Evolutionary conservation across 1,140 invertebrate species (phyloP).

Genomic region (Linepithema humile): DNA sequence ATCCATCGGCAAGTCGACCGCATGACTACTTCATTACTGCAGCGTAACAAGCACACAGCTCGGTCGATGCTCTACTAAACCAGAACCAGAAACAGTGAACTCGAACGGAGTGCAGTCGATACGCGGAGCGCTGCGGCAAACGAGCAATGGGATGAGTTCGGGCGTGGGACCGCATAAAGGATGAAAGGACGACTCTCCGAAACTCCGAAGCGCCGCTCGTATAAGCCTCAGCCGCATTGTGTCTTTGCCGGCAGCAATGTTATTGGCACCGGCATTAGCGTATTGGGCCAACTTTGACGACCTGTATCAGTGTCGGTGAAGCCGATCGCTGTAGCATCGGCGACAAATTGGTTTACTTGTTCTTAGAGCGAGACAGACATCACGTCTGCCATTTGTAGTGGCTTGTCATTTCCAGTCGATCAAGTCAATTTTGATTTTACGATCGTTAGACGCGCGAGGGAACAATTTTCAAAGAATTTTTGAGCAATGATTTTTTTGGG

Average conservation of each 20-base stretch:
- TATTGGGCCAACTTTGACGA: constrained; percentile 41
- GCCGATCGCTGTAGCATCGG: neutral
- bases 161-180: constrained; percentile 45
- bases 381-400: neutral
- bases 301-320: constrained; percentile 5
- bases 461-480: neutral
- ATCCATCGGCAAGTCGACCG: constrained; percentile 43
- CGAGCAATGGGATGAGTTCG: constrained; percentile 18
- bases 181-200: constrained; percentile 60
- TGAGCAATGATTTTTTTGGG: neutral
- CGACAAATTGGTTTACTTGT: constrained; percentile 53
- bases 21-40: constrained; percentile 54
- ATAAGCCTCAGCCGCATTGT: constrained; percentile 41
- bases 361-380: constrained; percentile 36
- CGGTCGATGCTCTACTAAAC: constrained; percentile 49
- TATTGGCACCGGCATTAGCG: constrained; percentile 49
- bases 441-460: neutral
- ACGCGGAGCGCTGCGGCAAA: neutral
- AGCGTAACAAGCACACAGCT: constrained; percentile 26
- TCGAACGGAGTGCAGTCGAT: constrained; percentile 11
- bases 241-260: neutral
- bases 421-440: constrained; percentile 4
- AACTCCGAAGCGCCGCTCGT: constrained; percentile 54
- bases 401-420: constrained; percentile 27
- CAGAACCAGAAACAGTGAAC: constrained; percentile 29